Evolutionary conservation across 2,113 vertebrate species (phyloP).

Genomic region (Dicrurus megarhynchus): DNA sequence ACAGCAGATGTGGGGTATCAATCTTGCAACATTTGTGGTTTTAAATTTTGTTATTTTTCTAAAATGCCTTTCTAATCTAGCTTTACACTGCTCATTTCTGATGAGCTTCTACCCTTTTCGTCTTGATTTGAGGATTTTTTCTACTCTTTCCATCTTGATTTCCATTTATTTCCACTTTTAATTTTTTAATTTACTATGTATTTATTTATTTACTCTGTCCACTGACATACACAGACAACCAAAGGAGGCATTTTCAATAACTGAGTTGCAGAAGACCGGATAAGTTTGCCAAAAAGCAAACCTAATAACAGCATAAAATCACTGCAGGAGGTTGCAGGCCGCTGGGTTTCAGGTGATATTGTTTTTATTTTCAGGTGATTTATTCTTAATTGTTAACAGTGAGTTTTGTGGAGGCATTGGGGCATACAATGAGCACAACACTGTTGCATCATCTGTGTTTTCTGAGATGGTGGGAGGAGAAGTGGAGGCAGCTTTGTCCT

Average conservation of each 20-base stretch:
- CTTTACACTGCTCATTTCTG: neutral
- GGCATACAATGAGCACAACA: neutral
- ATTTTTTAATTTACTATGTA: neutral
- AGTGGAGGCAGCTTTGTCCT: neutral
- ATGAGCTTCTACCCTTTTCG: neutral
- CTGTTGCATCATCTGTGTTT: neutral
- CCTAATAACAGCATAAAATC: neutral
- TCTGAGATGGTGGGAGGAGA: neutral
- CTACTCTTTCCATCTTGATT: neutral
- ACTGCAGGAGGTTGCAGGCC: neutral
- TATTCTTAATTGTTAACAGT: neutral
- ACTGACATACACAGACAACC: fast-evolving
- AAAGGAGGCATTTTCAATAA: neutral
- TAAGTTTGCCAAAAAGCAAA: neutral
- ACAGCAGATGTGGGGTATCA: neutral
- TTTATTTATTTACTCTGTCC: neutral
- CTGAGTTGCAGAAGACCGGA: neutral
- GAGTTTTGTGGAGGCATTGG: neutral
- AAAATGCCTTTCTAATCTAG: neutral
- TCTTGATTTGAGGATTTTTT: neutral
- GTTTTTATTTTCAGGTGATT: no score
- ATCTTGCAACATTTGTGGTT: fast-evolving
- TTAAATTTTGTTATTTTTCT: neutral
- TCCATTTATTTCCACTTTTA: neutral
- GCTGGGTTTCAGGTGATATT: neutral